Evolutionary conservation across 1,140 invertebrate genomes (phyloP), one percentile per base, ranked within the genome.

Genomic region (Hypothenemus hampei): DNA sequence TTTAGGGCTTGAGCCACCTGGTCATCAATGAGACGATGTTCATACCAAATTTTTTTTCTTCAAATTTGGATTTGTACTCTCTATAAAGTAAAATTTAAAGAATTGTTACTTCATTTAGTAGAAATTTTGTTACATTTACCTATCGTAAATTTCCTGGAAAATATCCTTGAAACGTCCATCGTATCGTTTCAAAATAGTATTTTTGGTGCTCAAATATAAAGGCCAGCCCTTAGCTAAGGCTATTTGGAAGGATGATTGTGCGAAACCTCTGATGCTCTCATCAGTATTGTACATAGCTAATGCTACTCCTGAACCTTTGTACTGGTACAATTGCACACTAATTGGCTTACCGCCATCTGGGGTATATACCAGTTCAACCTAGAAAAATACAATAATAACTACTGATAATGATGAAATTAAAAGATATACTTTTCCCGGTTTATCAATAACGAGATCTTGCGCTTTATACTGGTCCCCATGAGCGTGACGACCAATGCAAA

Each of bases 121-220:
- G 40, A 23, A 11, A n/a, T n/a, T n/a, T 3, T 23, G 3, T n/a
- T 13, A 18, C 13, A 29, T 59, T 70, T 78, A 89, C 84, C 78
- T 81, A 60, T 91, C 81, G 72, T 82, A 93, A 63, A 93, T 85
- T 69, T 91, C 89, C 75, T 93, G 80, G 72, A 95, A 94, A 60
- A 94, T 93, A 67, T 94, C 91, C 74, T 93, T 93, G 72, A 94
- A 93, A n/a, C 87, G 77, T 8, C 91, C 90, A 72, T 93, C 91
- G 68, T 94, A 95, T 57, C 80, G 77, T 69, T 95, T 95, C 19
- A 94, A 73, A 64, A 94, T 94, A 1, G 91, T 95, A 69, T 94
- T 94, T 72, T 95, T 95, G 3, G 91, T 94, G 36, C 87, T 91
- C 66, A 93, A 70, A 71, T 91, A 93, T 1, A 93, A 73, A 2